Base-by-base conservation (phyloP, 1,140 invertebrate genomes). In the Zaprionus ornatus region DNA sequence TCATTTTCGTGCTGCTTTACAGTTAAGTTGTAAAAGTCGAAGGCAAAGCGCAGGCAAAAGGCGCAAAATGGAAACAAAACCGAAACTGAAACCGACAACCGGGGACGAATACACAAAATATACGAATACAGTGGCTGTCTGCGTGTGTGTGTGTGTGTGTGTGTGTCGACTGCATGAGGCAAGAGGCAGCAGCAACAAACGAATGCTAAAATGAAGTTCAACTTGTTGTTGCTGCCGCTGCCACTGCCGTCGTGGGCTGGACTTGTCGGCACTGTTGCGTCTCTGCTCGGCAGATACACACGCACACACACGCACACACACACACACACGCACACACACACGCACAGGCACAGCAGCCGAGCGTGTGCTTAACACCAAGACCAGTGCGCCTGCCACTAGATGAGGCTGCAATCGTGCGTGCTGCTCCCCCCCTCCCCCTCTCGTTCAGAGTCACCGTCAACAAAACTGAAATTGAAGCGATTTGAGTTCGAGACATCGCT, bases 141-240 rank as follows among this genome's bases (percentile, higher is more conserved):
- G 54, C 25, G 45, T 48, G 62, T 37, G 42, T 52, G 59, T 35
- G 59, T 42, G 48, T n/a, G 50, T 42, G 42, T 50, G 35, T 15
- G 65, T 23, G 37, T 35, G 52, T 52, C 56, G 75, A 81, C 65
- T 77, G 65, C 80, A 68, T 59, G 27, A 29, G 29, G 29, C 29
- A 13, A 48, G 37, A 42, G 50, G 35, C 54, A 70, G 57, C 19
- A 55, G 9, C 29, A 32, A 32, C 9, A 63, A 57, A 70, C 76
- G 76, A 82, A 69, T 81, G 79, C 74, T 65, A 42, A 86, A 86
- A 84, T 80, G 64, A 79, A 86, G 60, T 82, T 80, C 76, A 83
- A 87, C 70, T 87, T 87, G 83, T 86, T 86, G 83, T 76, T 82
- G 80, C 56, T 66, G 66, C 54, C 48, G 71, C 61, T 2, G 65